These are phyloP conservation scores for Brienomyrus brachyistius DNA, from an alignment of 2,113 vertebrate genomes.

Conservation along the genomic window DNA sequence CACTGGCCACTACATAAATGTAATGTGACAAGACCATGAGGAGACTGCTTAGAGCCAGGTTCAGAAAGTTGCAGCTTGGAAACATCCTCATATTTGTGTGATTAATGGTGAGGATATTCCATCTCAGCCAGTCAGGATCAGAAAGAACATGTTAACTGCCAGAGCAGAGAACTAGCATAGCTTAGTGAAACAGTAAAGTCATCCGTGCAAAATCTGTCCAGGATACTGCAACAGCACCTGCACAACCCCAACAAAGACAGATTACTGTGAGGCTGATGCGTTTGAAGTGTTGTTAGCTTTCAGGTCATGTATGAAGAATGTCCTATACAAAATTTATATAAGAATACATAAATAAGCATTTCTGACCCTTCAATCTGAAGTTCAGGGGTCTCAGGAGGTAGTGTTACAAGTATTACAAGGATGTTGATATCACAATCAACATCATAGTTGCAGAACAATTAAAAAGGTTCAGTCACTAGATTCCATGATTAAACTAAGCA, in stretches of 20 bases:
- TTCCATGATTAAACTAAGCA: no score
- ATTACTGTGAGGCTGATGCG: background rate
- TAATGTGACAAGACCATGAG: background rate
- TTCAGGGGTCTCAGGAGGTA: background rate
- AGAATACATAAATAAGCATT: background rate
- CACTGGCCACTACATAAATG: background rate
- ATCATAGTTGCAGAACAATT: background rate
- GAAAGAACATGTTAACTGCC: slow-evolving; percentile 88
- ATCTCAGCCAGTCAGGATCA: slow-evolving; percentile 75
- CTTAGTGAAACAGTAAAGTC: slow-evolving; percentile 88
- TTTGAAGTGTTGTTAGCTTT: background rate
- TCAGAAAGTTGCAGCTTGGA: background rate
- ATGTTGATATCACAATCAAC: background rate
- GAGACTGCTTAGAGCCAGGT: background rate
- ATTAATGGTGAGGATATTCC: background rate
- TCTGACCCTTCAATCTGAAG: background rate
- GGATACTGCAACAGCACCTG: background rate
- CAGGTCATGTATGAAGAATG: background rate
- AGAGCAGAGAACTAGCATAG: slow-evolving; percentile 77
- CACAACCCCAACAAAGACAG: background rate
- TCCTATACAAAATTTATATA: background rate
- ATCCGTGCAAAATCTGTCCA: slow-evolving; percentile 65
- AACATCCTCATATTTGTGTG: background rate
- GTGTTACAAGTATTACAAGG: background rate
- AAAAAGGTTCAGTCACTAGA: background rate